Evolutionary conservation across 1,140 invertebrate genomes (phyloP).

Genomic region (Drosophila gunungcola): DNA sequence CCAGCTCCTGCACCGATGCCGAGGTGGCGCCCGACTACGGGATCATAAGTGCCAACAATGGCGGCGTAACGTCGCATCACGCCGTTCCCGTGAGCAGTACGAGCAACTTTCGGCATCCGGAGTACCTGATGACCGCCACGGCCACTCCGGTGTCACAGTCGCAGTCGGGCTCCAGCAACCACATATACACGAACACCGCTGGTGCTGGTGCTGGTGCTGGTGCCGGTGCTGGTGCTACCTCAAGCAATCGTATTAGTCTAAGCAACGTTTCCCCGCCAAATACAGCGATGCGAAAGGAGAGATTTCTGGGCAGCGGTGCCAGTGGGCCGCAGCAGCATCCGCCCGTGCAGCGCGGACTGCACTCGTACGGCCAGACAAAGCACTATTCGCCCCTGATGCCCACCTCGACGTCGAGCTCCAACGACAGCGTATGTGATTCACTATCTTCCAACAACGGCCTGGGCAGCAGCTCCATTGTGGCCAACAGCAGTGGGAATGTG

Average conservation of each 20-base stretch:
- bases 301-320: slow-evolving; percentile 45
- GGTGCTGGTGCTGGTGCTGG: neutral
- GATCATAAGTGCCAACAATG: slow-evolving; percentile 54
- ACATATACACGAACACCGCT: slow-evolving; percentile 62
- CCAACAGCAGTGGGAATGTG: slow-evolving; percentile 41
- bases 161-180: slow-evolving; percentile 60
- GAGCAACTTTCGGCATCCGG: slow-evolving; percentile 63
- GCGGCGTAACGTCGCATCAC: slow-evolving; percentile 57
- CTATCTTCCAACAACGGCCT: slow-evolving; percentile 86
- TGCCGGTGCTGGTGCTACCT: slow-evolving; percentile 1
- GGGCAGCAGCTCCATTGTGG: slow-evolving; percentile 34
- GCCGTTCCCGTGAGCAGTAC: slow-evolving; percentile 64
- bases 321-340: slow-evolving; percentile 72
- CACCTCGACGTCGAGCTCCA: slow-evolving; percentile 88
- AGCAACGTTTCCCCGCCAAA: slow-evolving; percentile 78
- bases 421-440: slow-evolving; percentile 88
- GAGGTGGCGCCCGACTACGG: slow-evolving; percentile 66
- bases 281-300: slow-evolving; percentile 68
- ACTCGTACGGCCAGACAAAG: slow-evolving; percentile 69
- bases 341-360: slow-evolving; percentile 71
- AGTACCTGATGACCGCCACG: slow-evolving; percentile 72
- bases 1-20: slow-evolving; percentile 32
- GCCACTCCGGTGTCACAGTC: slow-evolving; percentile 75
- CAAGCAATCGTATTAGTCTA: slow-evolving; percentile 59
- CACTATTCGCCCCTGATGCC: slow-evolving; percentile 73